These are phyloP conservation scores for Ylistrum balloti DNA, from an alignment of 1,140 invertebrate species.

Conservation along the genomic window DNA sequence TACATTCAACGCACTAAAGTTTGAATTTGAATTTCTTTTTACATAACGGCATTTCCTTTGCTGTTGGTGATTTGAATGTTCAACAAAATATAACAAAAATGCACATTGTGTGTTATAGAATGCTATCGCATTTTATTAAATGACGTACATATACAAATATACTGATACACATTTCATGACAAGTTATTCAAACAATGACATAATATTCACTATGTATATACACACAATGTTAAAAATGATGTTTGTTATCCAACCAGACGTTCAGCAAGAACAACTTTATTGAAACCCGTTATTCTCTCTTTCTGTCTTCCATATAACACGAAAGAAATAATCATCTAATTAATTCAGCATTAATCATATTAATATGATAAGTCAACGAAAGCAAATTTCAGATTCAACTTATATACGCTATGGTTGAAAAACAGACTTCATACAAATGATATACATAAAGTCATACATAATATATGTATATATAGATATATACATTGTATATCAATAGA, in stretches of 20 bases:
- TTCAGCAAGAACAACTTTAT: no score
- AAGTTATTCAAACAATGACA: neutral
- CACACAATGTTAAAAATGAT: neutral
- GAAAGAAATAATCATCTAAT: no score
- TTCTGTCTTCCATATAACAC: neutral
- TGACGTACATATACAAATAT: conserved; percentile 30
- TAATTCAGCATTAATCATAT: no score
- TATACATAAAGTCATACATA: neutral
- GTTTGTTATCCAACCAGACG: neutral
- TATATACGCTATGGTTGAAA: neutral
- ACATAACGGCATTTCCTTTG: no score
- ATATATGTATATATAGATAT: neutral
- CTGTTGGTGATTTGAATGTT: no score
- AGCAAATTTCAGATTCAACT: no score
- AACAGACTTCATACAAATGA: neutral
- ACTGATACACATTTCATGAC: neutral
- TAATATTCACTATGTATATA: neutral
- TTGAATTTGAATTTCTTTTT: no score
- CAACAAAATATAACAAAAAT: no score
- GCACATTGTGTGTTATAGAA: conserved; percentile 21
- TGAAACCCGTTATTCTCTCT: no score
- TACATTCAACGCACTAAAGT: no score
- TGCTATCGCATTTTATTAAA: conserved; percentile 3
- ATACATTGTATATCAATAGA: neutral
- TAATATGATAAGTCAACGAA: no score